These are phyloP conservation scores for Xanthostigma xanthostigma DNA, from an alignment of 2,888 invertebrate genomes.

Conservation along the genomic window DNA sequence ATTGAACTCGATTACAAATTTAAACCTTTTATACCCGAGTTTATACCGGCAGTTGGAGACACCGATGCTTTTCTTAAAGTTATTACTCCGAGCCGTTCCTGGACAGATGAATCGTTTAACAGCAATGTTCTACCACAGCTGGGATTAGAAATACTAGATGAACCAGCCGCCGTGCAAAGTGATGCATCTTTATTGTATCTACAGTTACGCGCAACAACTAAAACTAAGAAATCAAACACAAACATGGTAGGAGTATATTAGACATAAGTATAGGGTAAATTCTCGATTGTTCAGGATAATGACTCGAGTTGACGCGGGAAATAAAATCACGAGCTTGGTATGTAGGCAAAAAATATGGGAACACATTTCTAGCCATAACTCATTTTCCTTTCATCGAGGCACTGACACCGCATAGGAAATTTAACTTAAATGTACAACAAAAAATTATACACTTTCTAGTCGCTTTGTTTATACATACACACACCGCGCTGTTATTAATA, in stretches of 20 bases:
- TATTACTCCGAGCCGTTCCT: constrained; percentile 54
- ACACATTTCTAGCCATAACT: no score
- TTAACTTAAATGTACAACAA: no score
- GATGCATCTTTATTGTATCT: constrained; percentile 89
- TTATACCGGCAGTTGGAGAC: constrained; percentile 94
- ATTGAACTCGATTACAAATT: constrained; percentile 81
- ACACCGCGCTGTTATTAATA: no score
- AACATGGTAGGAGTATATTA: constrained; percentile 7
- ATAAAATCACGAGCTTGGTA: no score
- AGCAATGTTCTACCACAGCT: constrained; percentile 24
- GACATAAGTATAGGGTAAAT: no score
- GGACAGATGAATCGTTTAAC: constrained; percentile 18
- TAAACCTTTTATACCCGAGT: constrained; percentile 91
- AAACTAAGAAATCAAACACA: constrained; percentile 25
- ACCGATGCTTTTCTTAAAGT: constrained; percentile 97
- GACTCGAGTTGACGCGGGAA: no score
- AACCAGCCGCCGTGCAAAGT: constrained; percentile 89
- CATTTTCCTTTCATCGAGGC: no score
- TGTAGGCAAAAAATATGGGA: no score
- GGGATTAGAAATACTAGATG: constrained; percentile 74
- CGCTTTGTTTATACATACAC: no score
- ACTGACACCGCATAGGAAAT: no score
- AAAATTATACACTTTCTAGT: no score
- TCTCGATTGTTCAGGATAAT: no score
- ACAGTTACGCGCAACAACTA: constrained; percentile 61